These are phyloP conservation scores for Drepana arcuata DNA, from an alignment of 1,140 invertebrate genomes.

Conservation along the genomic window DNA sequence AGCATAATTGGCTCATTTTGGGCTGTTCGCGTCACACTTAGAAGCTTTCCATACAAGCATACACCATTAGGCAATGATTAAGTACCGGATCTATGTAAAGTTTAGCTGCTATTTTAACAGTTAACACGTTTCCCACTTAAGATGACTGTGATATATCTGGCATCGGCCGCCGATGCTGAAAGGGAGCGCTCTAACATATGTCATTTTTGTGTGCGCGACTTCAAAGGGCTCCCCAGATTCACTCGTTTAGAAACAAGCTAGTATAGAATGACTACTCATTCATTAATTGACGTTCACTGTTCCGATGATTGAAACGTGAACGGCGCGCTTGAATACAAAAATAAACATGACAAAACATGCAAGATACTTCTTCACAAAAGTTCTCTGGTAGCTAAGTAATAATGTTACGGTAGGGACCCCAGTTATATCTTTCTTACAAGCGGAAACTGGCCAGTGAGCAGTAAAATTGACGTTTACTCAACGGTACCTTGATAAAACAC, in stretches of 20 bases:
- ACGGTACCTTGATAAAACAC: slow-evolving; percentile 51
- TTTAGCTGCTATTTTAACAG: slow-evolving; percentile 28
- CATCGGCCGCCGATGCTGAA: slow-evolving; percentile 6
- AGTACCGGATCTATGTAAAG: slow-evolving; percentile 28
- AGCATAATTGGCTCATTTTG: no score
- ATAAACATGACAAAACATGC: slow-evolving; percentile 12
- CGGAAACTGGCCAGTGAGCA: slow-evolving; percentile 23
- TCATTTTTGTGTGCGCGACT: slow-evolving; percentile 30
- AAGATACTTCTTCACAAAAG: not conserved
- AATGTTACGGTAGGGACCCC: no score
- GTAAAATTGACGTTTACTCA: slow-evolving; percentile 36
- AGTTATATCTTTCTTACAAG: no score
- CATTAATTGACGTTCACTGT: slow-evolving; percentile 41
- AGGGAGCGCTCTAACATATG: slow-evolving; percentile 18
- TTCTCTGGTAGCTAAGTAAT: not conserved
- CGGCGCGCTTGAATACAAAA: slow-evolving; percentile 24
- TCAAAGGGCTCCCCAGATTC: slow-evolving; percentile 31
- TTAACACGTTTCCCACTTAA: slow-evolving; percentile 14
- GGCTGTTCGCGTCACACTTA: not conserved
- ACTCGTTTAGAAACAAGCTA: slow-evolving; percentile 11
- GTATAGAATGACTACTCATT: slow-evolving; percentile 15
- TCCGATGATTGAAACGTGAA: slow-evolving; percentile 45
- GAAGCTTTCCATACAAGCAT: no score
- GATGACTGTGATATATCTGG: slow-evolving; percentile 19
- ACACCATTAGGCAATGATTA: slow-evolving; percentile 15